A percentile compares a stretch with the other conserved stretches of the same genome.
Evolutionary conservation across 2,797 vertebrate genomes (phyloP).

Genomic region (Danio choprae): DNA sequence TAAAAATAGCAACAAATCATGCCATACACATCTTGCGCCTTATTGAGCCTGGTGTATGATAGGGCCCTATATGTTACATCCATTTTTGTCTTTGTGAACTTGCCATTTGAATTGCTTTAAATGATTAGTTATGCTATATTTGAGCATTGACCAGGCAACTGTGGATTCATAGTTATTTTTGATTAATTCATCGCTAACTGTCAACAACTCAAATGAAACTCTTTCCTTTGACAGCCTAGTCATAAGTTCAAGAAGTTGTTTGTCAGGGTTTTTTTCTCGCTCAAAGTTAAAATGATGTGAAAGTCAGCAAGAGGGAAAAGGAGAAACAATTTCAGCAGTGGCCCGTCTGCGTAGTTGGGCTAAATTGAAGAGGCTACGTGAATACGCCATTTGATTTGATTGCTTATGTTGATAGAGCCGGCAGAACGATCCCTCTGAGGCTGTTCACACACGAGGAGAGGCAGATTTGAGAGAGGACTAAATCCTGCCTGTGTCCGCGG

Average conservation of each 20-base stretch:
- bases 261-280: not conserved
- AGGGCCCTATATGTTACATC: no score
- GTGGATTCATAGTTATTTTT: not conserved
- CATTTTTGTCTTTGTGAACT: no score
- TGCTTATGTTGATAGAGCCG: conserved; percentile 39
- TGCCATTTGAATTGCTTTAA: no score
- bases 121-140: no score
- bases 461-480: not conserved
- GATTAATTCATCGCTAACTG: not conserved
- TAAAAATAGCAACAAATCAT: no score
- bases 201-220: not conserved
- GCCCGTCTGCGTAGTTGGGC: conserved; percentile 7
- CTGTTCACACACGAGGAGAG: not conserved
- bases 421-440: conserved; percentile 26
- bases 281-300: conserved; percentile 28
- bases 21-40: no score
- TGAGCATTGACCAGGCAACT: not conserved
- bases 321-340: conserved; percentile 27
- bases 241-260: conserved; percentile 1
- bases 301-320: conserved; percentile 16
- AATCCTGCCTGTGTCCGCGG: conserved; percentile 10
- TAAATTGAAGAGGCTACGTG: conserved; percentile 30
- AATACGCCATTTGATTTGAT: conserved; percentile 39
- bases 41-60: no score
- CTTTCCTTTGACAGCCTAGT: not conserved